Conservation (phyloP, 2,113 vertebrate genomes). For the Toxotes chatareus region DNA sequence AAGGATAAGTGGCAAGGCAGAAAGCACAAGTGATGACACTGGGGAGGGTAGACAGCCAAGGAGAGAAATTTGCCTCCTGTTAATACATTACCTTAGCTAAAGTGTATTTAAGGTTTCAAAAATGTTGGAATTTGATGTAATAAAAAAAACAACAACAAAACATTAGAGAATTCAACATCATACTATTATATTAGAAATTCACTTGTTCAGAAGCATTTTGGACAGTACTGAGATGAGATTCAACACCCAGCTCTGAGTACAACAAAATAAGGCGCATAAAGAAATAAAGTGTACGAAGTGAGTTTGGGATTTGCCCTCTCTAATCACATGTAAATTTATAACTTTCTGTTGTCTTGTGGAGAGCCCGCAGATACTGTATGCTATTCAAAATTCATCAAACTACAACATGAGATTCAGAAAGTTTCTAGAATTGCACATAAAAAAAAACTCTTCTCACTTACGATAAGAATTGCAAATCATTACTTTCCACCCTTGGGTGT, state of each 20-base stretch:
- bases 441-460: background rate
- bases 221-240: background rate
- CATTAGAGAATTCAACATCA: too few species aligned
- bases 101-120: too few species aligned
- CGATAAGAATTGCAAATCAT: slow-evolving; percentile 6
- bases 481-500: slow-evolving; percentile 8
- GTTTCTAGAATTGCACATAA: background rate
- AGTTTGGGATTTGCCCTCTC: background rate
- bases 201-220: too few species aligned
- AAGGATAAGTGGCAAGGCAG: too few species aligned
- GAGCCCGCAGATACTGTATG: background rate
- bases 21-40: too few species aligned
- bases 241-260: background rate
- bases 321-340: background rate
- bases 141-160: too few species aligned
- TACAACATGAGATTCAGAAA: background rate
- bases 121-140: too few species aligned
- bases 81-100: too few species aligned
- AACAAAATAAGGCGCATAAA: background rate
- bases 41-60: too few species aligned
- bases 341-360: background rate
- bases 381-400: slow-evolving; percentile 12
- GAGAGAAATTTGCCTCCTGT: too few species aligned
- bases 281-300: background rate
- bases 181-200: too few species aligned